phyloP scores from a whole-genome alignment of 1,140 invertebrate species.

The Papilio helenus region DNA sequence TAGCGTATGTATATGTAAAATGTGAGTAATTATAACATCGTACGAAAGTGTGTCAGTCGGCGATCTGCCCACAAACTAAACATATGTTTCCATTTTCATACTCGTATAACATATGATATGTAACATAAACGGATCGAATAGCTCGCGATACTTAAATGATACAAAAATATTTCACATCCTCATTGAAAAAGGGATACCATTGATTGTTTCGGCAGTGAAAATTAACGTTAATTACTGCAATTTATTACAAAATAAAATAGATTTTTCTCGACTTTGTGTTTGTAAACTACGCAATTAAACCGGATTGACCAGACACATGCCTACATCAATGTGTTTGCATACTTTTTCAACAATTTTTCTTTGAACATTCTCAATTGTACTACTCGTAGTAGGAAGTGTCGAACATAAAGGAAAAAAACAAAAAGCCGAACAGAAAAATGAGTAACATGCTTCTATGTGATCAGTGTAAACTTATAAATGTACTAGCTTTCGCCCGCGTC shows the following conservation, averaged over 20 bases:
- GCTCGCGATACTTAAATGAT: not conserved
- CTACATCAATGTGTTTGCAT: not conserved
- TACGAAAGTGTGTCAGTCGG: conserved; percentile 69
- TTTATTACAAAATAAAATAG: no score
- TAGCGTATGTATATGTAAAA: conserved; percentile 58
- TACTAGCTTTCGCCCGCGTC: no score
- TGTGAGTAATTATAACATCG: conserved; percentile 70
- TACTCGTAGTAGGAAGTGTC: not conserved
- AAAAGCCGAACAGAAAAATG: no score
- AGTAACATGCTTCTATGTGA: not conserved
- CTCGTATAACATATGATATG: not conserved
- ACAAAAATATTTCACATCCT: not conserved
- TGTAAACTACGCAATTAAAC: not conserved
- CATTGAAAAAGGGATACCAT: no score
- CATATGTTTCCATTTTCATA: conserved; percentile 26
- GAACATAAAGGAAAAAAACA: no score
- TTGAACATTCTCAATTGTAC: not conserved
- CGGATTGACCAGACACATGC: not conserved
- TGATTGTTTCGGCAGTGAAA: no score
- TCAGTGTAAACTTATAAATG: no score
- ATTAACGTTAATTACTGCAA: no score
- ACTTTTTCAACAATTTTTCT: not conserved
- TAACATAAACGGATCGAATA: not conserved
- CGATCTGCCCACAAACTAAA: conserved; percentile 49
- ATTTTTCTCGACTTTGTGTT: not conserved